Conservation (phyloP, 2,797 vertebrate genomes). For the Phaenicophaeus curvirostris region DNA sequence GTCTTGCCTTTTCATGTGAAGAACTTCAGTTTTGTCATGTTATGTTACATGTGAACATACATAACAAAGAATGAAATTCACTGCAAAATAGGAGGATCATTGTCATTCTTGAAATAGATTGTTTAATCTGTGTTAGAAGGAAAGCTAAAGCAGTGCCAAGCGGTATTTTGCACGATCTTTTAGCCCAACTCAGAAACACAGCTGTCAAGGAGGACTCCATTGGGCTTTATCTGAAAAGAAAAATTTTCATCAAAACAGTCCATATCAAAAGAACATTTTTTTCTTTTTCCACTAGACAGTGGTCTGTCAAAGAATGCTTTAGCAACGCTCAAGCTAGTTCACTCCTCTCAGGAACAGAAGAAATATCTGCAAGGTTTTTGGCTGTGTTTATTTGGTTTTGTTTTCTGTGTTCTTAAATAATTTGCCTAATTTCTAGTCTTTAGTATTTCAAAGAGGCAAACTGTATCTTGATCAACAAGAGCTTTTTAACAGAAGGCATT, state of each 20-base stretch:
- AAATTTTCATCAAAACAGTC: neutral
- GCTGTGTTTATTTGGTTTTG: neutral
- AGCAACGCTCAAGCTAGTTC: neutral
- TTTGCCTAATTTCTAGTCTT: neutral
- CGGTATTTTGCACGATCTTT: neutral
- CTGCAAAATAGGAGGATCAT: neutral
- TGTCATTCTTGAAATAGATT: neutral
- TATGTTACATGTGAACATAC: neutral
- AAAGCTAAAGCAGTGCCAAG: neutral
- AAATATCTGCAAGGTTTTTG: neutral
- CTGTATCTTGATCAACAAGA: neutral
- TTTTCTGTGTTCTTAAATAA: neutral
- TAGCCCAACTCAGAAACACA: neutral
- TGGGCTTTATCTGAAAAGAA: neutral
- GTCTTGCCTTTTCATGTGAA: neutral
- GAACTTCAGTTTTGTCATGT: neutral
- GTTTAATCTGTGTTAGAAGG: neutral
- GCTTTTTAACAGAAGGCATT: neutral
- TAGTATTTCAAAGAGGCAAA: neutral
- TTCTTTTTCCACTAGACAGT: neutral
- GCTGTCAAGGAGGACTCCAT: neutral
- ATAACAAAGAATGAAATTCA: neutral
- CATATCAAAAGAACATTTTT: accelerated
- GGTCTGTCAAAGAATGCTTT: neutral
- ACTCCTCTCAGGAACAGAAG: neutral